Base-by-base conservation (phyloP, 2,888 invertebrate genomes). In the Andrena trimmerana region DNA sequence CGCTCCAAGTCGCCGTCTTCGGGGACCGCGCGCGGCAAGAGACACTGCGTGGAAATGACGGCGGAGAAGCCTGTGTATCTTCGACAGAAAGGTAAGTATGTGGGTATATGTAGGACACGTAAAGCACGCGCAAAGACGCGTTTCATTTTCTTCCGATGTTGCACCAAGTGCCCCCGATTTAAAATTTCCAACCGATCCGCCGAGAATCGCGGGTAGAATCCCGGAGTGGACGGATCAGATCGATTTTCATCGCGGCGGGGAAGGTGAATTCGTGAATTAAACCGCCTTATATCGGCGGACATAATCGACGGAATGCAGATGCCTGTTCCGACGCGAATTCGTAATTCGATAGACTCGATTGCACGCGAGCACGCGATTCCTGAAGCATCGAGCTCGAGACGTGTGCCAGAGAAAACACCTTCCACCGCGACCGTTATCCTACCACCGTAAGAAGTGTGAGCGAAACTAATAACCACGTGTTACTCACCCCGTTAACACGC, bases 21-120 rank as follows among this genome's bases (percentile, higher is more conserved):
- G 27, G 54, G 65, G 6, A 57, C 66, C 16, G 62, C 60, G 33
- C 84, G 78, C 24, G 78, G 74, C 36, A 85, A 85, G 50, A 78
- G 73, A 54, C 89, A 82, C 60, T 89, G 85, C 65, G 82, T 69
- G 24, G 92, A 92, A 74, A 84, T 90, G 68, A 88, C 84, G 36
- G 88, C 87, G 31, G 92, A 92, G 73, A 93, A 92, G 75, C 91
- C 92, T 3, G 88, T 89, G 52, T 93, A 92, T 84, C 88, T 91
- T 68, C 90, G 92, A 36, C 92, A 92, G 68, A 90, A 89, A 93
- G 93, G 93, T 93, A 87, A 50, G 33, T 8, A 1, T 31, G 20
- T 20, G 20, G 20, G 31, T 31, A 6, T 31, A 31, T 6, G 31
- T 31, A 1, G 31, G 31, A 31, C 31, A 31, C 31, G 31, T 31